Percentiles rank a stretch among this genome's conserved stretches.
These are phyloP conservation scores for Cryptomyrus ogoouensis DNA, from an alignment of 2,113 vertebrate genomes.

Conservation along the genomic window DNA sequence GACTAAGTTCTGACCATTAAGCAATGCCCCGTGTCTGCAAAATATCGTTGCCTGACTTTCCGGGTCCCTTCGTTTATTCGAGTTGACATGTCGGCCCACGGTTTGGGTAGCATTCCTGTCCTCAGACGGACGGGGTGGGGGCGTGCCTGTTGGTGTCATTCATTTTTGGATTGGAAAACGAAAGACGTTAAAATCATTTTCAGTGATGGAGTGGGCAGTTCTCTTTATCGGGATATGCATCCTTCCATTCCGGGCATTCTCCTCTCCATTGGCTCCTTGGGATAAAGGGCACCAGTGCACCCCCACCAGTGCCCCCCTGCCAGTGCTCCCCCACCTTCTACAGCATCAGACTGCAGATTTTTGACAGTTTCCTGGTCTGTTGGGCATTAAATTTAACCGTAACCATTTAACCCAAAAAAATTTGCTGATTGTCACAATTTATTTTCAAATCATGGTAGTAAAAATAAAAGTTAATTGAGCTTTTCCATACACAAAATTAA, in stretches of 20 bases:
- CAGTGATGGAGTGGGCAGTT: background rate
- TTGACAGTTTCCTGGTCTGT: background rate
- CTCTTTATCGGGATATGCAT: background rate
- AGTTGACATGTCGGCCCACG: background rate
- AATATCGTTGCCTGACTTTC: background rate
- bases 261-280: background rate
- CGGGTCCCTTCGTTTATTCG: background rate
- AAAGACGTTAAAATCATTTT: background rate
- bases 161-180: background rate
- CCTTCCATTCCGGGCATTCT: background rate
- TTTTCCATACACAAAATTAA: background rate
- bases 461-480: background rate
- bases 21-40: background rate
- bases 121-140: background rate
- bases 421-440: background rate
- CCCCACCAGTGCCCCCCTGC: no score
- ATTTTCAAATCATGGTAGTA: background rate
- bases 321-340: background rate
- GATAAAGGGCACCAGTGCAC: background rate
- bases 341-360: background rate
- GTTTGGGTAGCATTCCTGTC: background rate
- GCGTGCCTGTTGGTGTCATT: background rate
- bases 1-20: background rate
- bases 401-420: background rate
- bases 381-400: background rate